These are phyloP conservation scores for Syngnathus floridae DNA, from an alignment of 2,113 vertebrate genomes.

Conservation along the genomic window DNA sequence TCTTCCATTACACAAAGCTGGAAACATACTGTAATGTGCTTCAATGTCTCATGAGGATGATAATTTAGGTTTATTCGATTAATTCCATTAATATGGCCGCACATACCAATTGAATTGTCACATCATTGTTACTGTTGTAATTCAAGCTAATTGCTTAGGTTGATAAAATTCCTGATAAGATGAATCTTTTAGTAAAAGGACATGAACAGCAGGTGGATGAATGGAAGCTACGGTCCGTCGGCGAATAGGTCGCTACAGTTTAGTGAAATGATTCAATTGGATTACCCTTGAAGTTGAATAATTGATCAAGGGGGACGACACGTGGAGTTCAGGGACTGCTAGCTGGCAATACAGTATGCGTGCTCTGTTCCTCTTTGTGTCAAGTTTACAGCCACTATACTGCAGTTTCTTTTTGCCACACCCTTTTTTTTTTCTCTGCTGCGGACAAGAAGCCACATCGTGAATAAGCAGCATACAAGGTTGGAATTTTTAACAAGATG, in stretches of 20 bases:
- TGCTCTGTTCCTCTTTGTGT: neutral
- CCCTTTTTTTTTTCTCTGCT: constrained; percentile 41
- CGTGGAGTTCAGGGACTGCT: neutral
- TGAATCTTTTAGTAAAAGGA: constrained; percentile 11
- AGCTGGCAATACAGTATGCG: neutral
- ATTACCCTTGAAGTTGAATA: neutral
- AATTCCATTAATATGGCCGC: neutral
- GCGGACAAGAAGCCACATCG: constrained; percentile 35
- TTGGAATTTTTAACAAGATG: constrained; percentile 31
- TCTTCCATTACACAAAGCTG: neutral
- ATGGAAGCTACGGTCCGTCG: neutral
- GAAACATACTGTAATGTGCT: neutral
- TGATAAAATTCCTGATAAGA: constrained; percentile 8
- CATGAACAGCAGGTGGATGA: neutral
- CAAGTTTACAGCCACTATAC: constrained; percentile 32
- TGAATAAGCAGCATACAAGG: constrained; percentile 37
- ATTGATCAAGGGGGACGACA: constrained; percentile 1
- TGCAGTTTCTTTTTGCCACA: constrained; percentile 49
- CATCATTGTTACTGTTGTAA: neutral
- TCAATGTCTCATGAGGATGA: neutral
- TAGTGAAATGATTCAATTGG: accelerated
- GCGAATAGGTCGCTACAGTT: neutral
- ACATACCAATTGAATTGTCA: neutral
- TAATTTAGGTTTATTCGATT: neutral
- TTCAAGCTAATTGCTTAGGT: constrained; percentile 4